Base-by-base conservation (phyloP, 2,797 vertebrate genomes). In the Lophius americanus region DNA sequence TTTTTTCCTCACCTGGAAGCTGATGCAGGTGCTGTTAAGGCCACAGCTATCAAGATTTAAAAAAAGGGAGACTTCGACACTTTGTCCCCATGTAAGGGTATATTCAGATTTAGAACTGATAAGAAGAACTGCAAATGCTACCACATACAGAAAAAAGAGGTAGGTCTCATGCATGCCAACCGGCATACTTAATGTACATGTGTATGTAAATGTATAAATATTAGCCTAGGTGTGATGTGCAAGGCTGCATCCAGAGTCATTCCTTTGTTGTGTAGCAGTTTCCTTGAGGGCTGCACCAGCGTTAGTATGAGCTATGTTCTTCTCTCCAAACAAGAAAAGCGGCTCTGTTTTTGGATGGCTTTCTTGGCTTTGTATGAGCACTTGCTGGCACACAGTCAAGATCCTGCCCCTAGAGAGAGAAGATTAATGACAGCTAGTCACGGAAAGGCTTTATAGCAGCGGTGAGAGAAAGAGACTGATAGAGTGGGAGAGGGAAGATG, bases 371-470 rank as follows among this genome's bases (percentile, higher is more conserved):
- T 91, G 89, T 86, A 70, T 81, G 78, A 91, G 85, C 60, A 39
- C 84, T 85, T 42, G 64, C 78, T 93, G 93, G 94, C 91, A 91
- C 54, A 10, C 78, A 81, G 86, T 92, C 93, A 93, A 93, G 82
- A 91, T 92, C 83, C 91, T 93, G 90, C 91, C 92, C 91, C 86
- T 78, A 82, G 90, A 92, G 89, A 93, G 81, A 58, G 86, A 90
- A 93, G 92, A 95, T 94, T 94, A 95, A 94, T 94, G 92, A 93
- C 87, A 93, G 90, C 92, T 91, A 94, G 93, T 95, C 93, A 95
- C 92, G 92, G 85, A 92, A 93, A 89, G 92, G 87, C 82, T 90
- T 87, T 85, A 88, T 72, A 90, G 75, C 83, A 73, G 73, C 76
- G 51, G 65, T 79, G 77, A 79, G 75, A n/a, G 48, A 57, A 67